phyloP scores from a whole-genome alignment of 1,140 invertebrate genomes.

The Metopolophium dirhodum region DNA sequence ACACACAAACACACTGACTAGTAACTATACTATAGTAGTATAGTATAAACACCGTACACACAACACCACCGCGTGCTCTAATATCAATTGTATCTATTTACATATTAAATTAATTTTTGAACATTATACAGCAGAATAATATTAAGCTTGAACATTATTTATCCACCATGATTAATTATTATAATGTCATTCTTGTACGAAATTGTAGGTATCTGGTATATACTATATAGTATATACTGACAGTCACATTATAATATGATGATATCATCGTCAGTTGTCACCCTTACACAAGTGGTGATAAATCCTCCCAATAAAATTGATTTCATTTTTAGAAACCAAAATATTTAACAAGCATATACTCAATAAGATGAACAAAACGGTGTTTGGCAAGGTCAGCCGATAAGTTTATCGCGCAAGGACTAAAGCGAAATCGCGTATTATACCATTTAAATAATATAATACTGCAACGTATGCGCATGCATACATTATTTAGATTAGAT shows the following conservation, averaged over 20 bases:
- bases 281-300: background rate
- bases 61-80: background rate
- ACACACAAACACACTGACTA: background rate
- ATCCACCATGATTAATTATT: background rate
- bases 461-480: background rate
- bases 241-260: too few relatives aligned
- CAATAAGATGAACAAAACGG: background rate
- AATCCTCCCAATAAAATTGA: background rate
- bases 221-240: background rate
- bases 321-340: background rate
- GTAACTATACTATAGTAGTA: background rate
- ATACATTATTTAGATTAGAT: background rate
- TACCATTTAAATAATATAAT: background rate
- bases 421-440: background rate
- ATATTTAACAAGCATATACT: too few relatives aligned
- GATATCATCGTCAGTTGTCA: background rate
- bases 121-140: background rate
- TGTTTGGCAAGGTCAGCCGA: background rate
- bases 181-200: background rate
- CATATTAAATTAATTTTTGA: constrained; percentile 5
- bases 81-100: background rate
- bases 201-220: background rate
- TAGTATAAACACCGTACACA: background rate
- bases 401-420: background rate
- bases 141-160: background rate